Conservation (phyloP, 2,888 invertebrate genomes). For the Caenorhabditis panamensis region DNA sequence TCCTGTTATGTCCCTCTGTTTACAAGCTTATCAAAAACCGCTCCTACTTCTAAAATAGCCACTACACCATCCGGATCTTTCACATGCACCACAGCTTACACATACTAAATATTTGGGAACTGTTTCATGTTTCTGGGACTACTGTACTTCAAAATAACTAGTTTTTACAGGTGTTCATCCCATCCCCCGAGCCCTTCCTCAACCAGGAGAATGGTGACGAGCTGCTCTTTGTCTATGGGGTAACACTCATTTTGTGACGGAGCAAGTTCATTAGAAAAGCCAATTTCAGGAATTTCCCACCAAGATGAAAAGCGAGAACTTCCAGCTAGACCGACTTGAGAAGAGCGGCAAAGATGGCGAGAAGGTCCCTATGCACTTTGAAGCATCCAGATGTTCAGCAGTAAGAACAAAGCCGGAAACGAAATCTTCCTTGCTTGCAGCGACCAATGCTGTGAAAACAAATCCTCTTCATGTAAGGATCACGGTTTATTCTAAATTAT, state of each 20-base stretch:
- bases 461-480: slow-evolving; percentile 61
- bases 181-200: slow-evolving; percentile 89
- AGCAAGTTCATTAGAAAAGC: not conserved
- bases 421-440: slow-evolving; percentile 73
- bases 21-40: not conserved
- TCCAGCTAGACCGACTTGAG: slow-evolving; percentile 75
- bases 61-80: not conserved
- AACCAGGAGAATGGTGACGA: slow-evolving; percentile 66
- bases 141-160: not conserved
- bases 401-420: slow-evolving; percentile 78
- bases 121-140: not conserved
- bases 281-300: slow-evolving; percentile 73
- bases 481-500: not conserved
- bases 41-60: slow-evolving; percentile 5
- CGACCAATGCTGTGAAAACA: slow-evolving; percentile 68
- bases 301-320: slow-evolving; percentile 69
- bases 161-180: slow-evolving; percentile 87
- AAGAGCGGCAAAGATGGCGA: slow-evolving; percentile 59
- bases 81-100: not conserved
- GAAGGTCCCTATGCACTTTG: slow-evolving; percentile 66
- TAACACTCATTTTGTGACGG: not conserved
- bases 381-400: slow-evolving; percentile 68
- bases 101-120: not conserved
- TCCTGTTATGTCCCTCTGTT: slow-evolving; percentile 10
- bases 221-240: slow-evolving; percentile 67